Percentiles rank a stretch among this genome's conserved stretches.
phyloP scores from a whole-genome alignment of 2,113 vertebrate species.

The Tor tambroides region DNA sequence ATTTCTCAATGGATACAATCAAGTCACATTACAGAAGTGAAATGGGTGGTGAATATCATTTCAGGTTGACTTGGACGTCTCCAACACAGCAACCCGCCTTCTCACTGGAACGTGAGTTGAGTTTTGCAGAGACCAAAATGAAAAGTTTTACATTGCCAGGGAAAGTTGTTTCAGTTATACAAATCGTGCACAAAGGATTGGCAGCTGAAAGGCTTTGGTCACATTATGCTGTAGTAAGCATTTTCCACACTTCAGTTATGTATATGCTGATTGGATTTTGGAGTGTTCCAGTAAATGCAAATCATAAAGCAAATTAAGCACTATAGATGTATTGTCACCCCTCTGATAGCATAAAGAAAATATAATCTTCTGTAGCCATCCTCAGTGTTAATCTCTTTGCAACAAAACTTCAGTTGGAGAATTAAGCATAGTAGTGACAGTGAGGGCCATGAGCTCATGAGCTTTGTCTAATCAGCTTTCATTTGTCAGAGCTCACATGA shows the following conservation, averaged over 20 bases:
- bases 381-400: slow-evolving; percentile 4
- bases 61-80: neutral
- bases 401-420: neutral
- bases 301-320: slow-evolving; percentile 11
- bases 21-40: neutral
- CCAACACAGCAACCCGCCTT: neutral
- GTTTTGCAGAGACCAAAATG: neutral
- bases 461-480: neutral
- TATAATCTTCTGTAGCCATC: neutral
- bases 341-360: slow-evolving; percentile 11
- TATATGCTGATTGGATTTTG: slow-evolving; percentile 37
- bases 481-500: neutral
- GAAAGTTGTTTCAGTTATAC: neutral
- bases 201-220: slow-evolving; percentile 1
- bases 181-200: neutral
- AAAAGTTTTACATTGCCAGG: neutral
- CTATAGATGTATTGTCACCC: neutral
- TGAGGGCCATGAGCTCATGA: neutral
- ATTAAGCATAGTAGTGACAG: slow-evolving; percentile 21
- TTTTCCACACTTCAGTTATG: slow-evolving; percentile 29
- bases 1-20: neutral
- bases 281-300: neutral
- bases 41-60: neutral
- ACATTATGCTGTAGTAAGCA: slow-evolving; percentile 22
- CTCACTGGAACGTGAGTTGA: neutral